Evolutionary conservation across 2,888 invertebrate genomes (phyloP), one percentile per base, ranked within the genome.

Genomic region (Leptopterna dolabrata): DNA sequence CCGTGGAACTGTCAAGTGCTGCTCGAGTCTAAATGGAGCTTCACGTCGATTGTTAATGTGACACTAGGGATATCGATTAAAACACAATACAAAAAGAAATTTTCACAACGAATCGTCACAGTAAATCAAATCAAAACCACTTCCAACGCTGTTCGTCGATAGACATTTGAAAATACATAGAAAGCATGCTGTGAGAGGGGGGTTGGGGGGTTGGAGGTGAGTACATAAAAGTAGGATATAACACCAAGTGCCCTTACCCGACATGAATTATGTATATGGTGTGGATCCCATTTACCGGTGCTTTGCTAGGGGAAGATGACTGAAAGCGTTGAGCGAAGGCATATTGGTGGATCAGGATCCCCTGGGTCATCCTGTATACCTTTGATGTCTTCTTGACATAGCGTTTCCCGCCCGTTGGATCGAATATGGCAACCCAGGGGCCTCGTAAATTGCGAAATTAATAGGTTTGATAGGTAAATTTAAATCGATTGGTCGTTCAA

Each of bases 211-310:
- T 24, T 63, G 24, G 63, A 63, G 73, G 73, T 30, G 27, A 11
- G 43, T 78, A 78, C 78, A 78, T 78, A 24, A 78, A 78, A 78
- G 78, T 19, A 45, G 78, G 63, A 63, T 63, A 45, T 27, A 78
- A 27, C 45, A 14, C 13, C 76, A 16, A 76, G 76, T 76, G 43
- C 43, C 43, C 6, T 9, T n/a, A 36, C 76, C 43, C 19, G 24
- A 16, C 70, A 83, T 83, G 83, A 55, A 83, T 83, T 83, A 83
- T 83, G 83, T 83, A 83, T 83, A 83, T 27, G 81, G 70, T 16
- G 83, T 11, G 27, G 63, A 83, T 70, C 47, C 70, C 83, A 83
- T 83, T 83, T 83, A 24, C 83, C 36, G 81, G 70, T 41, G 29
- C 83, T 70, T 27, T 41, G 43, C 41, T 30, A 30, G 36, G 70